These are phyloP conservation scores for Lepidochrysops patricia DNA, from an alignment of 2,888 invertebrate species.

Conservation along the genomic window DNA sequence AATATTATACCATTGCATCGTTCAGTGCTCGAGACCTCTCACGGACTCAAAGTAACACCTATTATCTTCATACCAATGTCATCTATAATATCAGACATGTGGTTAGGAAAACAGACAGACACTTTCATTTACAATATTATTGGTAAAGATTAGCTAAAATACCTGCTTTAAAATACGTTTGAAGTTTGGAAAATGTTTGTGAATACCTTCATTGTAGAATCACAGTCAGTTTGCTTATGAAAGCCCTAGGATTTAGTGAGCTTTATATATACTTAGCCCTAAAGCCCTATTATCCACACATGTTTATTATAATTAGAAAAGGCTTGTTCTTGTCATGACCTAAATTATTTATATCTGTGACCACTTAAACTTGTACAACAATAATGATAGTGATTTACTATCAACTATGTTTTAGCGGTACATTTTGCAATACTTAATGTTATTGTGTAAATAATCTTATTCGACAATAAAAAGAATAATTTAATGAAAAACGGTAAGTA, in stretches of 20 bases:
- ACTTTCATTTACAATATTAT: not conserved
- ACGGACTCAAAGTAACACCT: too few species aligned
- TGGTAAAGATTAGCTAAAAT: not conserved
- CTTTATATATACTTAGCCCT: constrained; percentile 4
- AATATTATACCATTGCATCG: too few species aligned
- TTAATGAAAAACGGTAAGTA: too few species aligned
- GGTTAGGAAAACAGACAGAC: not conserved
- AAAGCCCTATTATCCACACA: not conserved
- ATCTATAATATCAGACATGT: too few species aligned
- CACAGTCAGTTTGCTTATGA: not conserved
- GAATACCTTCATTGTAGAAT: not conserved
- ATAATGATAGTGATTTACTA: not conserved
- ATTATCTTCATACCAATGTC: too few species aligned
- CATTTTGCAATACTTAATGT: not conserved
- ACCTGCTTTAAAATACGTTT: not conserved
- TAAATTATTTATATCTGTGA: constrained; percentile 28
- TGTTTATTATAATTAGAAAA: constrained; percentile 3
- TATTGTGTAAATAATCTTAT: too few species aligned
- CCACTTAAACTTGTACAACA: constrained; percentile 15
- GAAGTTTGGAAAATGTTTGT: not conserved
- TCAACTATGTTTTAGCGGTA: not conserved
- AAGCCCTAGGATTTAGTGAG: not conserved
- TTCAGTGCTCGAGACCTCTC: too few species aligned
- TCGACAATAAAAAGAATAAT: too few species aligned
- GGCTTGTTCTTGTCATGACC: constrained; percentile 19